Percentiles rank a stretch among this genome's conserved stretches.
Evolutionary conservation across 35 echinoderm and acorn worm species (phyloP).

Genomic region (Ophiothrix spiculata): DNA sequence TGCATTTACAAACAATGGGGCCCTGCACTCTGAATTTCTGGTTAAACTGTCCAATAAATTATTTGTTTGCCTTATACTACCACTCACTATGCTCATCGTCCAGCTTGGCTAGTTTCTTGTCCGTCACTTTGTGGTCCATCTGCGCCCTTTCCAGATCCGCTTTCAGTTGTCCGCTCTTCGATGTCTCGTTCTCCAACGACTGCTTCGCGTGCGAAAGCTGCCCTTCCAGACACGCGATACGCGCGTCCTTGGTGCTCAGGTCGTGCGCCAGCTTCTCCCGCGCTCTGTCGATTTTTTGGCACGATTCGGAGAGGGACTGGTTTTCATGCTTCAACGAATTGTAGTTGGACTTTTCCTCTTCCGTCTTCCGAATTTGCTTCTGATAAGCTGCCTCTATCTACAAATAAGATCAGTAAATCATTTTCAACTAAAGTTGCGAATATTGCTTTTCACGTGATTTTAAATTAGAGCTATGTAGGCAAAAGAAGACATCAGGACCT

Average conservation of each 20-base stretch:
- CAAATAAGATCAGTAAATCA: no score
- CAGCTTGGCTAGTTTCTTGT: slow-evolving; percentile 71
- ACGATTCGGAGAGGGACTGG: slow-evolving; percentile 63
- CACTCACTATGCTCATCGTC: no score
- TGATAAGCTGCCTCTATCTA: slow-evolving; percentile 75
- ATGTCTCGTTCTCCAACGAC: slow-evolving; percentile 41
- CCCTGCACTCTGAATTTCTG: no score
- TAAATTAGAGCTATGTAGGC: no score
- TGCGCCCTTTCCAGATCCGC: slow-evolving; percentile 77
- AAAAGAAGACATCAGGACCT: no score
- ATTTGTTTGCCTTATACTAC: no score
- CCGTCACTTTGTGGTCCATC: slow-evolving; percentile 37
- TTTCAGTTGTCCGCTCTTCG: slow-evolving; percentile 55
- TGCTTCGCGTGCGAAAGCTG: slow-evolving; percentile 73
- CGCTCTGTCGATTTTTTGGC: slow-evolving; percentile 66
- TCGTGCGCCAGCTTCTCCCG: slow-evolving; percentile 72
- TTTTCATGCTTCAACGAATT: slow-evolving; percentile 55
- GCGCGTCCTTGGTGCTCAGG: slow-evolving; percentile 73
- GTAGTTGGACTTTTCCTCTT: slow-evolving; percentile 70
- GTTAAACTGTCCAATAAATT: no score
- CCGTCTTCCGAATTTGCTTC: slow-evolving; percentile 69
- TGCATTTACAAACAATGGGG: no score
- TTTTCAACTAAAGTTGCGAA: no score
- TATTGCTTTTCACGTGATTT: no score
- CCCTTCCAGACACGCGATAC: slow-evolving; percentile 79